Conservation (phyloP, 23 tunicate genomes). For the Halocynthia roretzi region DNA sequence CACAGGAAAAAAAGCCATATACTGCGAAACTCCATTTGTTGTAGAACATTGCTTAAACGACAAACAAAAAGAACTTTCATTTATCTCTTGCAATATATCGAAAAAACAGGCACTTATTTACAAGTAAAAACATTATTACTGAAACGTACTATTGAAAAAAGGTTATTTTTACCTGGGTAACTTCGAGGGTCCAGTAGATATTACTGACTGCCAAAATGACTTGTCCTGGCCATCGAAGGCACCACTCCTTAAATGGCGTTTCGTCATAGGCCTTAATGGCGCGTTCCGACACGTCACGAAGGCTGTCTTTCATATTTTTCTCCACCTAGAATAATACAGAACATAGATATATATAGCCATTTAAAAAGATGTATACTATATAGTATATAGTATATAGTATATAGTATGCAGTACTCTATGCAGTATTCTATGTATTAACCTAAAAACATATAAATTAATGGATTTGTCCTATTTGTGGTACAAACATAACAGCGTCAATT, state of each 20-base stretch:
- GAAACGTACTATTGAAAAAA: background rate
- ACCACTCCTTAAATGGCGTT: slow-evolving; percentile 74
- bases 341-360: too few relatives aligned
- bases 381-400: too few relatives aligned
- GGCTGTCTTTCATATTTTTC: slow-evolving; percentile 71
- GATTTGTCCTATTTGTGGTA: too few relatives aligned
- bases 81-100: too few relatives aligned
- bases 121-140: too few relatives aligned
- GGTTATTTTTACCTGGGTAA: slow-evolving; percentile 52
- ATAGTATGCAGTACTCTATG: too few relatives aligned
- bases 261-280: slow-evolving; percentile 65
- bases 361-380: too few relatives aligned
- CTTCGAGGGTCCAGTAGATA: slow-evolving; percentile 89
- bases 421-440: too few relatives aligned
- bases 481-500: too few relatives aligned
- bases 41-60: too few relatives aligned
- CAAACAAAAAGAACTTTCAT: too few relatives aligned
- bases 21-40: background rate
- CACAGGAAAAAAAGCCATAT: slow-evolving; percentile 83
- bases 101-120: background rate
- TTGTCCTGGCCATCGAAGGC: slow-evolving; percentile 86
- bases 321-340: slow-evolving; percentile 56
- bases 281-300: slow-evolving; percentile 47
- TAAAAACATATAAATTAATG: too few relatives aligned
- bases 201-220: slow-evolving; percentile 73